Percentiles rank a stretch among this genome's conserved stretches.
phyloP scores from a whole-genome alignment of 2,888 invertebrate species.

The Pelosia muscerda region DNA sequence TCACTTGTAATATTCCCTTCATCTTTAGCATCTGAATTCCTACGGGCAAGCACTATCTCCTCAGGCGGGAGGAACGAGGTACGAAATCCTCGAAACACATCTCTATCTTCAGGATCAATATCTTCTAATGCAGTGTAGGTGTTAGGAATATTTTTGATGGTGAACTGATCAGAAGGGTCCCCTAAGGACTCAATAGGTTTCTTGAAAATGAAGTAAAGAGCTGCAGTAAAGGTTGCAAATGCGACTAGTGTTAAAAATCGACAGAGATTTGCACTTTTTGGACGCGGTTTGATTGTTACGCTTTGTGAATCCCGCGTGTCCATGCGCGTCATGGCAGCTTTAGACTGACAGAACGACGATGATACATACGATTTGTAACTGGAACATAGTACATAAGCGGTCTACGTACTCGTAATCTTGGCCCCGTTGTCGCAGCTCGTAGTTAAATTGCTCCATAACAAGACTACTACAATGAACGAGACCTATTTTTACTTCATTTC shows the following conservation, averaged over 20 bases:
- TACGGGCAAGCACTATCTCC: conserved; percentile 77
- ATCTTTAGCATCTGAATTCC: conserved; percentile 53
- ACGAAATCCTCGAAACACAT: conserved; percentile 87
- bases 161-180: conserved; percentile 74
- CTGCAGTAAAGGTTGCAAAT: conserved; percentile 56
- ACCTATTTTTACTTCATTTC: conserved; percentile 23
- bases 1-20: conserved; percentile 71
- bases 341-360: conserved; percentile 69
- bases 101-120: conserved; percentile 85
- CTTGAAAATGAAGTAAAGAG: conserved; percentile 64
- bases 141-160: conserved; percentile 72
- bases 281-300: conserved; percentile 64
- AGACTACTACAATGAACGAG: conserved; percentile 18
- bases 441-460: conserved; percentile 56
- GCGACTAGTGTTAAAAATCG: conserved; percentile 62
- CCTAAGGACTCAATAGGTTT: conserved; percentile 64
- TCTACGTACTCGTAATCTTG: conserved; percentile 69
- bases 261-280: conserved; percentile 68
- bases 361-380: conserved; percentile 63
- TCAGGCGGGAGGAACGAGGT: conserved; percentile 88
- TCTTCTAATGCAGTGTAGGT: conserved; percentile 73
- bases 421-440: conserved; percentile 60
- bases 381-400: conserved; percentile 60
- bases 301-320: conserved; percentile 68
- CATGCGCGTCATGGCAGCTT: conserved; percentile 78